Evolutionary conservation across 2,113 vertebrate species (phyloP).

Genomic region (Silurus asotus): DNA sequence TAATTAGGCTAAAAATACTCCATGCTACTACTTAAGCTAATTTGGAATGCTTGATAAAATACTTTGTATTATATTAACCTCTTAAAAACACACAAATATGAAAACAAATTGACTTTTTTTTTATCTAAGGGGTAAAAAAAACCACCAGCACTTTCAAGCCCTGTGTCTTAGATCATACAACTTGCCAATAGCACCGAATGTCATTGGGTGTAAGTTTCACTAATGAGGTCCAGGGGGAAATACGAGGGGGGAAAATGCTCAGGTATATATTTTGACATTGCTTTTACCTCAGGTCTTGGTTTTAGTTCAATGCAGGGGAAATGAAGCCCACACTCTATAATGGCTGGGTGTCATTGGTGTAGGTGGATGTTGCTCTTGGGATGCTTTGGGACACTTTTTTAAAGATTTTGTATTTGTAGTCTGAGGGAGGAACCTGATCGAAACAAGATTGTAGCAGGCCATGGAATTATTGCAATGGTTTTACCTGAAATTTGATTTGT

Average conservation of each 20-base stretch:
- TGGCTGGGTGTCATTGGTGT: background rate
- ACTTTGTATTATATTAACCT: background rate
- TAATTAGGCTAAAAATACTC: conserved; percentile 36
- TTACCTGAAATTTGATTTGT: too few species aligned
- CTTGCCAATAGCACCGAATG: background rate
- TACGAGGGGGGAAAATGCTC: background rate
- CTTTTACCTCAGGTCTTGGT: background rate
- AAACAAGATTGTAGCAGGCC: too few species aligned
- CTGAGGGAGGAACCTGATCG: too few species aligned
- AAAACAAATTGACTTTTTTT: background rate
- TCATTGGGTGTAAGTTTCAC: background rate
- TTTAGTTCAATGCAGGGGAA: background rate
- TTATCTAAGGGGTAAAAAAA: background rate
- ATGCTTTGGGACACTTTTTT: background rate
- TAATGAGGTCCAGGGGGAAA: background rate
- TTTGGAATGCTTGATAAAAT: conserved; percentile 6
- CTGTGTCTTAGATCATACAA: background rate
- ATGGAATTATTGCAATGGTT: too few species aligned
- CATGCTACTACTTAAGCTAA: conserved; percentile 5
- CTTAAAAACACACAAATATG: conserved; percentile 21
- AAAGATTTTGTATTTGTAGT: too few species aligned
- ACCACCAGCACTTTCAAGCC: background rate
- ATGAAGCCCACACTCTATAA: background rate
- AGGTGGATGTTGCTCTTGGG: background rate
- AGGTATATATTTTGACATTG: conserved; percentile 1